Base-by-base conservation (phyloP, 1,140 invertebrate species). In the Anagrus nilaparvatae region DNA sequence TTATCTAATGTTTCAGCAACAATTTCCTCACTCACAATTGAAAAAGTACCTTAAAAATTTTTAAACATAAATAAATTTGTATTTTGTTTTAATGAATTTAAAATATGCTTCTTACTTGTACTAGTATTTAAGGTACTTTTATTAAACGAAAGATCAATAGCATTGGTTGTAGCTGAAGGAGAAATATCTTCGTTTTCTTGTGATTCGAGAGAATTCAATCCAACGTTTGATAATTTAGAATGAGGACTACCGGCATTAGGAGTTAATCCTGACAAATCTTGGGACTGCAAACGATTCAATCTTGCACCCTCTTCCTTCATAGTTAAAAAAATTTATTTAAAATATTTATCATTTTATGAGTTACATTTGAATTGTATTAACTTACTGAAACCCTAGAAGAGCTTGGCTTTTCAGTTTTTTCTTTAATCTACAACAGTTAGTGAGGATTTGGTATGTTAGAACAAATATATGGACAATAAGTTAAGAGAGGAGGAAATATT, bases 1-100 rank as follows among this genome's bases (percentile, higher is more conserved):
- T 81, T 78, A 8, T 90, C 85, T 21, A 95, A 60, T 0, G 83
- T 70, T 54, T 92, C 88, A 0, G 84, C 82, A 16, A 78, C 52
- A 34, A 84, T 68, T 38, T 78, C 74, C 30, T 81, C 80, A 25
- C 65, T 55, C 40, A 55, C 63, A 60, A 30, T 5, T 45, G 43
- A 41, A 47, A 13, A 46, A 20, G 37, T 47, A 47, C 44, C 43
- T 7, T n/a, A n/a, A n/a, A n/a, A n/a, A n/a, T n/a, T n/a, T n/a
- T n/a, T n/a, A n/a, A n/a, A n/a, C n/a, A n/a, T n/a, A n/a, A n/a
- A n/a, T n/a, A n/a, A n/a, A n/a, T n/a, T n/a, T n/a, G n/a, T n/a
- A n/a, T n/a, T n/a, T n/a, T n/a, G n/a, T n/a, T n/a, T n/a, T n/a
- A n/a, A n/a, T n/a, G n/a, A n/a, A n/a, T n/a, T n/a, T n/a, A n/a